A percentile compares a stretch with the other conserved stretches of the same genome.
phyloP scores from a whole-genome alignment of 2,888 invertebrate species.

The Xestia rhomboidea region DNA sequence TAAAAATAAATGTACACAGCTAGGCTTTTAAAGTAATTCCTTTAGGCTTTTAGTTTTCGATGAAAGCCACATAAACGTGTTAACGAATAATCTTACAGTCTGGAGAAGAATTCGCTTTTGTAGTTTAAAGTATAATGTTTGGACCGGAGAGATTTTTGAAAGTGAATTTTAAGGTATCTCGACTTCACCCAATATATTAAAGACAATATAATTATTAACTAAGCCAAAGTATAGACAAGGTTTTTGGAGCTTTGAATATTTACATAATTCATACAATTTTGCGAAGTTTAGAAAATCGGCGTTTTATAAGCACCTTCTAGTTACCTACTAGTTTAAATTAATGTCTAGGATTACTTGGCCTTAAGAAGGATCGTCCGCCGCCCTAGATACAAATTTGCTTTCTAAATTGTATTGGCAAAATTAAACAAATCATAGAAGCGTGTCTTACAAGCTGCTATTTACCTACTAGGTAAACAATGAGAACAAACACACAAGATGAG shows the following conservation, averaged over 20 bases:
- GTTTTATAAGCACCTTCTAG: not conserved
- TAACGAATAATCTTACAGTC: conserved; percentile 37
- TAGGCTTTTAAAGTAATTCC: conserved; percentile 57
- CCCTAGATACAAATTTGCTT: not conserved
- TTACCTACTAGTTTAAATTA: not conserved
- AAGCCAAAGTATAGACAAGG: not conserved
- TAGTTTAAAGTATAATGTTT: not conserved
- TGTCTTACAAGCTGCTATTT: not conserved
- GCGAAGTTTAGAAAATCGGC: not conserved
- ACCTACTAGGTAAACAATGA: not conserved
- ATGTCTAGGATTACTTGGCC: not conserved
- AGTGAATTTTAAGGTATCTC: not conserved
- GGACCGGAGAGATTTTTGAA: not conserved
- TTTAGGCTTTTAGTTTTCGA: conserved; percentile 56
- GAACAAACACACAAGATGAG: not conserved
- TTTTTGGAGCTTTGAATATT: not conserved
- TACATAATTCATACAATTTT: not conserved
- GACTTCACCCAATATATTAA: not conserved
- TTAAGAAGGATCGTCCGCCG: not conserved
- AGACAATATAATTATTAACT: too few relatives aligned
- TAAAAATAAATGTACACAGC: conserved; percentile 57
- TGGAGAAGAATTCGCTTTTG: conserved; percentile 29
- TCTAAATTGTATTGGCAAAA: not conserved
- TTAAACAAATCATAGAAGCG: not conserved
- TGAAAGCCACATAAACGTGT: conserved; percentile 35